Evolutionary conservation across 2,888 invertebrate genomes (phyloP).

Genomic region (Sussaba pulchella): DNA sequence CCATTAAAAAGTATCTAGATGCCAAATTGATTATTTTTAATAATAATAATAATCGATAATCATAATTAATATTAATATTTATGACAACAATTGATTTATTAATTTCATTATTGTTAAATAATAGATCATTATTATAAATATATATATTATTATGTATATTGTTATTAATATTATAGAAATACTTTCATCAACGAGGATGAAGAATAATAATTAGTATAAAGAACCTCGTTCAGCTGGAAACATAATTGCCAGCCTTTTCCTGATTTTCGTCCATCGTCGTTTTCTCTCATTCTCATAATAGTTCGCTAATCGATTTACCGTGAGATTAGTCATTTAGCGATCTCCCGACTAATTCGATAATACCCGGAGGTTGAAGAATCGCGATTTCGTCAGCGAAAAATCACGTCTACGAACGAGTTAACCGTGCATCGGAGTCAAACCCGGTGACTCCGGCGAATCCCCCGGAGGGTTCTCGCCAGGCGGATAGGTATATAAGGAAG

Average conservation of each 20-base stretch:
- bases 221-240: neutral
- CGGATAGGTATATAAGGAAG: constrained; percentile 22
- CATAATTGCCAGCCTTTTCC: constrained; percentile 8
- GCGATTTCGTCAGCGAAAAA: constrained; percentile 78
- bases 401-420: constrained; percentile 52
- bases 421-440: constrained; percentile 42
- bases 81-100: too few species aligned
- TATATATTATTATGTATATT: too few species aligned
- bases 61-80: too few species aligned
- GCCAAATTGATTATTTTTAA: neutral
- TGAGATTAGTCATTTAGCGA: constrained; percentile 75
- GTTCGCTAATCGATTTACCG: constrained; percentile 70
- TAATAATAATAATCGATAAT: too few species aligned
- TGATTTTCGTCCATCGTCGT: neutral
- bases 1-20: too few species aligned
- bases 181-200: too few species aligned
- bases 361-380: constrained; percentile 71
- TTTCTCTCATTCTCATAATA: constrained; percentile 41
- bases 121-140: too few species aligned
- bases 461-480: constrained; percentile 41
- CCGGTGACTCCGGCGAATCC: constrained; percentile 38
- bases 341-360: constrained; percentile 71
- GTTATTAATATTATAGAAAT: too few species aligned
- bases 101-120: too few species aligned
- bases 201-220: too few species aligned